A percentile compares a stretch with the other conserved stretches of the same genome.
These are phyloP conservation scores for Symphodus melops DNA, from an alignment of 2,113 vertebrate species.

Conservation along the genomic window DNA sequence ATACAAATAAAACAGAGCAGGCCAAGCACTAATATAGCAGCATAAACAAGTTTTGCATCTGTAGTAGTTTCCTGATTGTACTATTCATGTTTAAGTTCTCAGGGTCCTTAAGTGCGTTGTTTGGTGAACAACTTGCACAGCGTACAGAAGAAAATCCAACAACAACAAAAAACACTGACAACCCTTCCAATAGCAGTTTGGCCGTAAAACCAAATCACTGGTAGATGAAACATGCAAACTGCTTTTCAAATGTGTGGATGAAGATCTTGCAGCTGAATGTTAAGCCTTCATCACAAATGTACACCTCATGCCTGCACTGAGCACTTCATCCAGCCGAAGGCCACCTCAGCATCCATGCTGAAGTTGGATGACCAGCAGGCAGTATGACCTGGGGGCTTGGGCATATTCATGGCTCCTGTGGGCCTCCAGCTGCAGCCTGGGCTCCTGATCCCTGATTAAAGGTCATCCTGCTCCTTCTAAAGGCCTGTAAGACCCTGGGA, in stretches of 20 bases:
- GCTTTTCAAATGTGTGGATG: constrained; percentile 2
- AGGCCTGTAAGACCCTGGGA: constrained; percentile 80
- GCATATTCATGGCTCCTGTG: constrained; percentile 58
- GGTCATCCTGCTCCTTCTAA: constrained; percentile 79
- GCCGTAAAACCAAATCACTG: not conserved
- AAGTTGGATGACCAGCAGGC: constrained; percentile 57
- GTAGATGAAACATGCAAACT: not conserved
- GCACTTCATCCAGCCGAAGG: constrained; percentile 63
- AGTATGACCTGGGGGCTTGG: constrained; percentile 62
- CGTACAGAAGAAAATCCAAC: not conserved
- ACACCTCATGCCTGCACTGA: constrained; percentile 72
- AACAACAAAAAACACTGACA: not conserved
- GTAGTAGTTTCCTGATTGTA: no score
- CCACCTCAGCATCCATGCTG: constrained; percentile 27
- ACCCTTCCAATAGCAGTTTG: not conserved
- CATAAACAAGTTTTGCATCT: no score
- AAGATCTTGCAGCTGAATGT: constrained; percentile 47
- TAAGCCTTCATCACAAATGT: constrained; percentile 61
- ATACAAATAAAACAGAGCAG: no score
- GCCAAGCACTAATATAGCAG: no score
- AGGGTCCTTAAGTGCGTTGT: no score
- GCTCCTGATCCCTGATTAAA: constrained; percentile 84
- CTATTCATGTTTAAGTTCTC: no score
- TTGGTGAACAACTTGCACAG: no score
- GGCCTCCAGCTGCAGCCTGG: constrained; percentile 74